Base-by-base conservation (phyloP, 2,888 invertebrate genomes). In the Tipula lateralis region DNA sequence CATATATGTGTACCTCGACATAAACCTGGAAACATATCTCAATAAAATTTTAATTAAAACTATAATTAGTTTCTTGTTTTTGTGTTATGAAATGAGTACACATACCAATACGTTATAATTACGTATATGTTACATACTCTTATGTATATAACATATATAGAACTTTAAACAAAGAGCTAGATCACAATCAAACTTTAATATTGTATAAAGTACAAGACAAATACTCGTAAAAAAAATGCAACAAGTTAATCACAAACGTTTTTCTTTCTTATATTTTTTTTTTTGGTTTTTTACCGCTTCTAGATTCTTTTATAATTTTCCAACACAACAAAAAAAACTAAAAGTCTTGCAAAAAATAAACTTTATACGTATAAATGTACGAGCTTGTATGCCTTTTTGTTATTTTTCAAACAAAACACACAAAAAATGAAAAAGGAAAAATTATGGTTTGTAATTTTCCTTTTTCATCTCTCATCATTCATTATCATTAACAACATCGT, bases 331-430 rank as follows among this genome's bases (percentile, higher is more conserved):
- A 66, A 66, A 39, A 66, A 66, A 24, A 50, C 39, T 7, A 50
- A 50, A 50, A 50, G 44, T 16, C 44, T 50, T 50, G 16, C n/a
- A 16, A 50, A 50, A 50, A 6, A 50, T 50, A 50, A 50, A 66
- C 2, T 66, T 19, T 24, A 66, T 66, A 24, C 66, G 16, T 44
- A 44, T 44, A n/a, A n/a, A 66, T 24, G 44, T 16, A 50, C 44
- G 66, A 66, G 66, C n/a, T n/a, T n/a, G n/a, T 66, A 66, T 66
- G 66, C 66, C 24, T 24, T 66, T 66, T 66, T 66, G 66, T 66
- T 66, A 9, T 66, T 66, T 66, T 66, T 24, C 24, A 66, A 66
- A 66, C 24, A 66, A 7, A 66, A 24, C 66, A 66, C 66, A 66
- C n/a, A 66, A 66, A 50, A 50, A 50, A 50, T 24, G 24, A 24